Evolutionary conservation across 1,140 invertebrate species (phyloP), one percentile per base, ranked within the genome.

Genomic region (Euura lappo): DNA sequence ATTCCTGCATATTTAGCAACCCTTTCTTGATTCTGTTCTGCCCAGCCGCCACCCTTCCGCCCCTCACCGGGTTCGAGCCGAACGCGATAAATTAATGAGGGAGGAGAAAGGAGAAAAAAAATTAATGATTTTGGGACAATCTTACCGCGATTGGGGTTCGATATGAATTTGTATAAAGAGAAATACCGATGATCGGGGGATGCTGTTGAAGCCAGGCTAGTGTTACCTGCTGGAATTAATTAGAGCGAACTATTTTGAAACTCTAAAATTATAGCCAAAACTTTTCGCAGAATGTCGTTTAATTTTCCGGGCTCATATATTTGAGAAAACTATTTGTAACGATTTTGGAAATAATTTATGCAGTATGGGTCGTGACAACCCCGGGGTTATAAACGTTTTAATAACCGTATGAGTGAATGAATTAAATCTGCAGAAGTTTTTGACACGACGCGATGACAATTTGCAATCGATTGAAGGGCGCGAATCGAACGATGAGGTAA

Each of bases 1-100:
- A 90, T 90, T 88, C 89, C 86, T 89, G 89, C 89, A 90, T 90
- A 89, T 90, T 90, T 89, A 90, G 88, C 88, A 79, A 86, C 84
- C 85, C 85, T 86, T 83, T 85, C 85, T 83, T 85, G 84, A 82
- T 83, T 84, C 84, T 83, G 84, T 83, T 85, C 82, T 45, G 69
- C 6, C 69, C 46, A 60, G 51, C 28, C 28, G 28, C 28, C 28
- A 43, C 7, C 6, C 69, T 45, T 44, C 69, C 7, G 11, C 28
- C 7, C 44, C 44, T 42, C 69, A 44, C 69, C 66, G 8, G 8
- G 2, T 68, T 42, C 66, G 10, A 60, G 51, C 51, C 13, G 13
- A 60, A 60, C 13, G 51, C 51, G 10, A 60, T 60, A 60, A 60
- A 60, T 28, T 28, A 28, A 28, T 28, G 28, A 28, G 28, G 28